Evolutionary conservation across 2,113 vertebrate species (phyloP).

Genomic region (Puffinus mauretanicus): DNA sequence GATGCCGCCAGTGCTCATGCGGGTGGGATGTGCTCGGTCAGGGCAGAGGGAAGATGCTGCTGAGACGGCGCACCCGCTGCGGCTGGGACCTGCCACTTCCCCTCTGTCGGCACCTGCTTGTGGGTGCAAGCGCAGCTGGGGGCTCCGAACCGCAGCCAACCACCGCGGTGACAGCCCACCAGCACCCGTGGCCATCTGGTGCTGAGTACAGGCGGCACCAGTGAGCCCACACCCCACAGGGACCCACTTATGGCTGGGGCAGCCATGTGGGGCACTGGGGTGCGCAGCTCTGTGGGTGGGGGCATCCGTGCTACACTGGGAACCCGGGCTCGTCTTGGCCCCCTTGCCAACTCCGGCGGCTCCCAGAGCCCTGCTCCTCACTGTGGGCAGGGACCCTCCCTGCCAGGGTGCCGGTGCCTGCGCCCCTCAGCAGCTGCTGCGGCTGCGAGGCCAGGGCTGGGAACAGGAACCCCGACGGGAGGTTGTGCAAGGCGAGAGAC

Average conservation of each 20-base stretch:
- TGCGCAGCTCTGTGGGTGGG: fast-evolving
- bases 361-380: fast-evolving
- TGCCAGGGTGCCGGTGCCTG: fast-evolving
- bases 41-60: neutral
- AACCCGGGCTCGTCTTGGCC: fast-evolving
- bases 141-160: neutral
- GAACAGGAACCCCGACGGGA: neutral
- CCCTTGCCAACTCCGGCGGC: fast-evolving
- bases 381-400: neutral
- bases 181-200: fast-evolving
- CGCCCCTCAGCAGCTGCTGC: fast-evolving
- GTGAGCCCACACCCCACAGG: fast-evolving
- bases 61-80: fast-evolving
- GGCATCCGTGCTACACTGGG: fast-evolving
- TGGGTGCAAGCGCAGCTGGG: neutral
- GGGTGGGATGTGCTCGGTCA: fast-evolving
- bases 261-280: fast-evolving
- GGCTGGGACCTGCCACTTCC: neutral
- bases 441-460: neutral
- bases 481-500: slow-evolving; percentile 48
- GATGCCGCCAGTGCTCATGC: fast-evolving
- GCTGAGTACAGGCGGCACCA: fast-evolving
- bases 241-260: fast-evolving
- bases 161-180: fast-evolving
- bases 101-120: neutral